Conservation (phyloP, 1,140 invertebrate genomes). For the Mesaphorura yosii region DNA sequence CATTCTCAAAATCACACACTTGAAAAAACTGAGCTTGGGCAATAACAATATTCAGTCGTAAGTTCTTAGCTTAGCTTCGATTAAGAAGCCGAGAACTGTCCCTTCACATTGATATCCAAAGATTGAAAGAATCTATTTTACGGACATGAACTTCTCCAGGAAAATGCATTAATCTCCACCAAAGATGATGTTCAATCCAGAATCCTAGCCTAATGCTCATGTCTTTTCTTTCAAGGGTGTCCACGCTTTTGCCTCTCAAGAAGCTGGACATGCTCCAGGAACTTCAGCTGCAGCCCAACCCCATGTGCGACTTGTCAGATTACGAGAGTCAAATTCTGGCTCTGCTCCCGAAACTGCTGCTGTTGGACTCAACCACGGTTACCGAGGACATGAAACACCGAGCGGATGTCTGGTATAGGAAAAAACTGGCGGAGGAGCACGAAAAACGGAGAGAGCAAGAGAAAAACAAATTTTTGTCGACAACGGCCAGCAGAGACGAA, state of each 20-base stretch:
- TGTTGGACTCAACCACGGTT: slow-evolving; percentile 18
- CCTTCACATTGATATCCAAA: too few relatives aligned
- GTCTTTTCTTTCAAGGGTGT: slow-evolving; percentile 32
- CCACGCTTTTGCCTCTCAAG: slow-evolving; percentile 24
- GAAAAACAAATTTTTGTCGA: background rate
- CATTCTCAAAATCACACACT: slow-evolving; percentile 62
- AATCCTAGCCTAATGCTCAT: too few relatives aligned
- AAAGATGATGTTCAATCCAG: background rate
- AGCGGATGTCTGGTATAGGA: slow-evolving; percentile 21
- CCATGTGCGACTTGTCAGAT: slow-evolving; percentile 28
- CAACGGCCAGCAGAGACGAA: slow-evolving; percentile 23
- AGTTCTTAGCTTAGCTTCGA: background rate
- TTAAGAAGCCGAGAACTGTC: background rate
- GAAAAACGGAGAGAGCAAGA: slow-evolving; percentile 11
- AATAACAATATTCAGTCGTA: slow-evolving; percentile 61
- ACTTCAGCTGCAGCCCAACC: slow-evolving; percentile 33
- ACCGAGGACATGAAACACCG: slow-evolving; percentile 22
- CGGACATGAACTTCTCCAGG: background rate
- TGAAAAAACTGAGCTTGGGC: slow-evolving; percentile 69
- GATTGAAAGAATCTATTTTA: background rate
- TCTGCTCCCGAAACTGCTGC: slow-evolving; percentile 28
- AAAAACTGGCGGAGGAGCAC: slow-evolving; percentile 21
- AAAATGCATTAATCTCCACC: background rate
- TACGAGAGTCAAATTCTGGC: slow-evolving; percentile 31
- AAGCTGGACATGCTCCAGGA: slow-evolving; percentile 31